Conservation (phyloP, 2,797 vertebrate genomes). For the Myioborus melanocephalus region DNA sequence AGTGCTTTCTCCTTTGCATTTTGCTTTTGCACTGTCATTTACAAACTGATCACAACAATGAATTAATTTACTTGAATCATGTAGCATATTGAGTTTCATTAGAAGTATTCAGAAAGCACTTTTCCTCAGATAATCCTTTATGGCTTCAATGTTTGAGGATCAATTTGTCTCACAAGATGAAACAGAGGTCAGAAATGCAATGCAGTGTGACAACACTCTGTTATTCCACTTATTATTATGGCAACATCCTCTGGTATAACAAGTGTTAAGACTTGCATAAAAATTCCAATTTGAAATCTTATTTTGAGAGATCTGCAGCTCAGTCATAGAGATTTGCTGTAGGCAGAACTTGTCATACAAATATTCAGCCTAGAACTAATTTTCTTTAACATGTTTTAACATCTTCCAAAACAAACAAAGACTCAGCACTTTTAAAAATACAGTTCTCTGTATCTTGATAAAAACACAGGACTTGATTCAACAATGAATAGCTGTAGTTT, state of each 20-base stretch:
- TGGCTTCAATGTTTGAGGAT: not conserved
- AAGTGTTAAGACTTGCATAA: slow-evolving; percentile 31
- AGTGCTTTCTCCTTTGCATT: not conserved
- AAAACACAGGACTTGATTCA: not conserved
- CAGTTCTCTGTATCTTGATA: not conserved
- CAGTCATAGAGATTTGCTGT: slow-evolving; percentile 33
- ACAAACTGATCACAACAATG: not conserved
- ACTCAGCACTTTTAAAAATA: slow-evolving; percentile 19
- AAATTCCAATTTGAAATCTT: slow-evolving; percentile 25
- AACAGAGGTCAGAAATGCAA: slow-evolving; percentile 1
- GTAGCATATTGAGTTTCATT: not conserved
- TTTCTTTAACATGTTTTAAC: slow-evolving; percentile 54
- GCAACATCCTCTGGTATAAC: not conserved
- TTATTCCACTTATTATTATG: not conserved
- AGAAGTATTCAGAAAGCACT: not conserved
- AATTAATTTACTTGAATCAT: not conserved
- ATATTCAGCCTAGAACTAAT: slow-evolving; percentile 48
- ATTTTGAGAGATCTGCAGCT: slow-evolving; percentile 5
- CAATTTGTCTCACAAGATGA: not conserved
- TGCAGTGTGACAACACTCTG: not conserved
- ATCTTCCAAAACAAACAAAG: slow-evolving; percentile 53
- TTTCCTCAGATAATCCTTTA: not conserved
- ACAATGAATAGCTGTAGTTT: not conserved
- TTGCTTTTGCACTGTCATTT: not conserved
- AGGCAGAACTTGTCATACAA: slow-evolving; percentile 59